phyloP scores from a whole-genome alignment of 1,140 invertebrate species.

The Ostrea edulis region DNA sequence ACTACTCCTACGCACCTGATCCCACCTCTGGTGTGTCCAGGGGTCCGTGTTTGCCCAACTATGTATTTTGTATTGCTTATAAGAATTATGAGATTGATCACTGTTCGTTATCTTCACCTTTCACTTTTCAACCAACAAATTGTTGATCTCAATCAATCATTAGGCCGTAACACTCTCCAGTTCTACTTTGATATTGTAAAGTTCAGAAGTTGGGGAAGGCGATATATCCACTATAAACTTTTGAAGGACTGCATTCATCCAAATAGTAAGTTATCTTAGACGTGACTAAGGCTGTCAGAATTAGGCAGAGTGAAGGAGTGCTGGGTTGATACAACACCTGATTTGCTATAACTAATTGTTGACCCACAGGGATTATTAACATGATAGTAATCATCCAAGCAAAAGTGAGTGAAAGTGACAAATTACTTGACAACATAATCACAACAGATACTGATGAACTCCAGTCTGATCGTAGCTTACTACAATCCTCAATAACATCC shows the following conservation, averaged over 20 bases:
- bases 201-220: constrained; percentile 23
- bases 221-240: neutral
- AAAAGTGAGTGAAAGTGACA: no score
- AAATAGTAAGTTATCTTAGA: neutral
- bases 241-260: constrained; percentile 34
- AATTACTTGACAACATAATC: neutral
- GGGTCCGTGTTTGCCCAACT: no score
- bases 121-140: constrained; percentile 1
- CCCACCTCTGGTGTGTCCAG: no score
- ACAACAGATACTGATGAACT: no score
- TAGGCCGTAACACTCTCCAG: no score
- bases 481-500: no score
- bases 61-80: no score
- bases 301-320: constrained; percentile 22
- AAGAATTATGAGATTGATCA: neutral
- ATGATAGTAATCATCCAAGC: neutral
- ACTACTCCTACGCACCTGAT: no score
- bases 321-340: constrained; percentile 23
- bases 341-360: neutral
- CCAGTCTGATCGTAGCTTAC: no score
- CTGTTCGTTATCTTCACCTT: no score
- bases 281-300: no score
- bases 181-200: no score
- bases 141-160: constrained; percentile 8
- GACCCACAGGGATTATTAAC: neutral